Base-by-base conservation (phyloP, 37 sponge, comb jelly and placozoan genomes). In the Corticium candelabrum region DNA sequence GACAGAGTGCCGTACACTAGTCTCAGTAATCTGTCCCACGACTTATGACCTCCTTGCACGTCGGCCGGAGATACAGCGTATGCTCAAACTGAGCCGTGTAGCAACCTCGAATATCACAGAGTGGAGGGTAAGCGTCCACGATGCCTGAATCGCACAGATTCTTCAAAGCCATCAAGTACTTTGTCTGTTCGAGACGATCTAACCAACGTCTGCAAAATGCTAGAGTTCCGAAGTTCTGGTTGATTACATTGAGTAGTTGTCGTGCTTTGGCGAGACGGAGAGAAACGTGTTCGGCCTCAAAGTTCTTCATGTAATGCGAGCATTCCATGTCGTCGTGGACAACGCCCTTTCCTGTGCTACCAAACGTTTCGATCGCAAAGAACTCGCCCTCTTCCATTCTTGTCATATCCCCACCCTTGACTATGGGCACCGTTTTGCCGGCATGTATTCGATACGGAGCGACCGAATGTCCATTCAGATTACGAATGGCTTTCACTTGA, bases 41-140 rank as follows among this genome's bases (percentile, higher is more conserved):
- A 76, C 92, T 91, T 68, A 97, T 72, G 0, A 97, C 91, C 76
- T 97, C 98, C 67, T 97, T 97, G 81, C 94, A 91, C 38, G 98
- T 97, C 1, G 98, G 98, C 50, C 90, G 84, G 41, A 97, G 81
- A 7, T 90, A 68, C 2, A 97, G 88, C 69, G 98, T 97, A 85
- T 97, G 98, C 82, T 97, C 98, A 70, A 95, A 94, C 79, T 97
- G 98, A 37, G 98, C 98, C 0, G 98, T 97, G 81, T 97, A 97
- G 80, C 82, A 80, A 40, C 98, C 98, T 74, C 80, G 88, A 31
- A 91, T 68, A 69, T 97, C 98, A 74, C 95, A 94, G 37, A 97
- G 90, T 0, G 98, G 98, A 34, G 98, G 98, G 81, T 97, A 91
- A 36, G 92, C 77, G 39, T 94, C 87, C 37, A 97, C 88, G 3